phyloP scores from a whole-genome alignment of 2,113 vertebrate genomes.

The human (Homo sapiens) region DNA sequence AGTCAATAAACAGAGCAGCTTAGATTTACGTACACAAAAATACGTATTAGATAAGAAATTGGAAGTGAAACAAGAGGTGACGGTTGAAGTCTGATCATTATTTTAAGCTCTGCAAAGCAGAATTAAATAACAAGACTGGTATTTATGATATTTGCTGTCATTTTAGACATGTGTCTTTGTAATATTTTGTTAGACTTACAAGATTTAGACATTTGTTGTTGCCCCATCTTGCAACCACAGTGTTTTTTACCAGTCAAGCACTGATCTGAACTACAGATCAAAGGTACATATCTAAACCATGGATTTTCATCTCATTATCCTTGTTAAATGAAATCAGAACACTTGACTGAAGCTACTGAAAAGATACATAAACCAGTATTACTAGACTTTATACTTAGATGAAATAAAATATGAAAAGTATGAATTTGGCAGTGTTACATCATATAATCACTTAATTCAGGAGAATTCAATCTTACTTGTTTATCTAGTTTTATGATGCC shows the following conservation, averaged over 20 bases:
- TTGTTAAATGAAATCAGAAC: conserved; percentile 26
- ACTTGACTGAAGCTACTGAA: background rate
- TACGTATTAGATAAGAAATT: background rate
- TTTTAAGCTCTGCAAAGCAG: conserved; percentile 15
- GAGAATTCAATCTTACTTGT: background rate
- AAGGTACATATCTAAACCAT: background rate
- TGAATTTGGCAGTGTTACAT: background rate
- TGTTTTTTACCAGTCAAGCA: background rate
- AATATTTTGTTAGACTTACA: conserved; percentile 33
- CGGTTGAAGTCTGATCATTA: background rate
- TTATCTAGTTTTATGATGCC: background rate
- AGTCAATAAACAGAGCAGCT: background rate
- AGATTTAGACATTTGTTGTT: background rate
- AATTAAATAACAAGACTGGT: background rate
- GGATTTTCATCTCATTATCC: background rate
- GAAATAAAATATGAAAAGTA: background rate
- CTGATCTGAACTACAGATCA: background rate
- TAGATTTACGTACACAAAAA: background rate
- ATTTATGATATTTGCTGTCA: background rate
- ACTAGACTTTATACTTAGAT: background rate
- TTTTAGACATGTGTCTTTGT: background rate
- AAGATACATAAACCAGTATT: background rate
- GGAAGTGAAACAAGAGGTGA: background rate
- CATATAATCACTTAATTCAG: background rate
- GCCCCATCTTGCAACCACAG: background rate